A percentile compares a stretch with the other conserved stretches of the same genome.
Conservation (phyloP, 2,888 invertebrate species). For the Eilema depressum region DNA sequence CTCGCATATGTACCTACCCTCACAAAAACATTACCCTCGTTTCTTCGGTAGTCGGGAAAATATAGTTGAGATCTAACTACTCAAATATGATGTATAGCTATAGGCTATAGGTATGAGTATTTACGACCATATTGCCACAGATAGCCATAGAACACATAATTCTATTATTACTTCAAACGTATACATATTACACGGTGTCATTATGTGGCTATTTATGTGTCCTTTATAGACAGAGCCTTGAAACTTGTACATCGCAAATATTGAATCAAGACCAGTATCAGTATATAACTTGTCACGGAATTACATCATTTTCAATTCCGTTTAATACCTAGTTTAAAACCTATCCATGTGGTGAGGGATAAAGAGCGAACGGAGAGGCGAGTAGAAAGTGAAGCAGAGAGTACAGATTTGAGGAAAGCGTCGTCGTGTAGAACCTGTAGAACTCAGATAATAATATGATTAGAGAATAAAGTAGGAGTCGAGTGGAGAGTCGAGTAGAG, state of each 20-base stretch:
- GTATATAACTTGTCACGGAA: constrained; percentile 9
- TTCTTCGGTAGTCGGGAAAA: too few species aligned
- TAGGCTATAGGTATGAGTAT: background rate
- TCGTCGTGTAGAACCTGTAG: too few species aligned
- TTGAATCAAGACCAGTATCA: constrained; percentile 5
- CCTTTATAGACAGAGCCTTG: constrained; percentile 8
- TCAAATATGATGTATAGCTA: background rate
- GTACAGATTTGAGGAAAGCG: too few species aligned
- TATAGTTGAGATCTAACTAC: background rate
- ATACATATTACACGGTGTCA: background rate
- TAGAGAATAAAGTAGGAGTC: too few species aligned
- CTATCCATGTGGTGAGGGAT: too few species aligned
- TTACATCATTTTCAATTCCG: constrained; percentile 11
- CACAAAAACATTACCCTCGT: too few species aligned
- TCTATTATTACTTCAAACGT: background rate
- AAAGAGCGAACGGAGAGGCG: too few species aligned
- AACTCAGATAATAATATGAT: too few species aligned
- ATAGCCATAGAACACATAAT: background rate
- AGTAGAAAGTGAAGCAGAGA: too few species aligned
- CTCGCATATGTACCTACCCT: too few species aligned
- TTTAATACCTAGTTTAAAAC: too few species aligned
- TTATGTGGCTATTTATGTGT: background rate
- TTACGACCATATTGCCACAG: background rate
- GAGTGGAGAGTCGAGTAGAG: too few species aligned
- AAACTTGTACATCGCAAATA: constrained; percentile 16